Evolutionary conservation across 1,140 invertebrate genomes (phyloP).

Genomic region (Vanessa atalanta): DNA sequence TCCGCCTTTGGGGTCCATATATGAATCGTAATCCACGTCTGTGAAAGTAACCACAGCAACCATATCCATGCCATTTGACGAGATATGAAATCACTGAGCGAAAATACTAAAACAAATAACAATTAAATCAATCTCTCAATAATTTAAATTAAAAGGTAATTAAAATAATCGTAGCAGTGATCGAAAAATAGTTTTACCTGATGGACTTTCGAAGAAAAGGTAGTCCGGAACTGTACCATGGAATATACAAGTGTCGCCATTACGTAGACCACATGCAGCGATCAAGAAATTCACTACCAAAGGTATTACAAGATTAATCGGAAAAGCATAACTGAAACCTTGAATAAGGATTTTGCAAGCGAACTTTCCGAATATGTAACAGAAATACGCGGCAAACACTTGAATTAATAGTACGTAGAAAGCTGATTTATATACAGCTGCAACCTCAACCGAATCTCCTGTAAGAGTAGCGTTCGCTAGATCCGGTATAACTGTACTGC

Average conservation of each 20-base stretch:
- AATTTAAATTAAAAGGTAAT: too few species aligned
- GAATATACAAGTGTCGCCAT: slow-evolving; percentile 93
- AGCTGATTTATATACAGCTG: slow-evolving; percentile 86
- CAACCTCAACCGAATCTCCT: slow-evolving; percentile 86
- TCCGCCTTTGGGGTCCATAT: slow-evolving; percentile 99
- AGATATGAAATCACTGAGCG: slow-evolving; percentile 91
- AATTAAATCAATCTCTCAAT: background rate
- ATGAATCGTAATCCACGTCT: slow-evolving; percentile 97
- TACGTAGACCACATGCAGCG: slow-evolving; percentile 92
- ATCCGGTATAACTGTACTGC: slow-evolving; percentile 85
- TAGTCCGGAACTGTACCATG: slow-evolving; percentile 92
- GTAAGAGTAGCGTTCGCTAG: slow-evolving; percentile 86
- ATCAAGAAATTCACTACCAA: slow-evolving; percentile 93
- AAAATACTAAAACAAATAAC: slow-evolving; percentile 82
- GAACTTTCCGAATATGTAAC: slow-evolving; percentile 96
- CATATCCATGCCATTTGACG: slow-evolving; percentile 96
- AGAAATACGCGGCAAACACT: slow-evolving; percentile 90
- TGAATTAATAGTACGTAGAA: slow-evolving; percentile 91
- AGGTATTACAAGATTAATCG: slow-evolving; percentile 95
- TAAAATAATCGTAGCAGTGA: too few species aligned
- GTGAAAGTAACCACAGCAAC: slow-evolving; percentile 95
- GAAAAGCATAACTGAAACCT: slow-evolving; percentile 97
- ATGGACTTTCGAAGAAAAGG: slow-evolving; percentile 93
- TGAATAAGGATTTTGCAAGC: slow-evolving; percentile 98
- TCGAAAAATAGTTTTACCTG: slow-evolving; percentile 58